Evolutionary conservation across 2,113 vertebrate species (phyloP), one percentile per base, ranked within the genome.

Genomic region (Sinocyclocheilus anophthalmus): DNA sequence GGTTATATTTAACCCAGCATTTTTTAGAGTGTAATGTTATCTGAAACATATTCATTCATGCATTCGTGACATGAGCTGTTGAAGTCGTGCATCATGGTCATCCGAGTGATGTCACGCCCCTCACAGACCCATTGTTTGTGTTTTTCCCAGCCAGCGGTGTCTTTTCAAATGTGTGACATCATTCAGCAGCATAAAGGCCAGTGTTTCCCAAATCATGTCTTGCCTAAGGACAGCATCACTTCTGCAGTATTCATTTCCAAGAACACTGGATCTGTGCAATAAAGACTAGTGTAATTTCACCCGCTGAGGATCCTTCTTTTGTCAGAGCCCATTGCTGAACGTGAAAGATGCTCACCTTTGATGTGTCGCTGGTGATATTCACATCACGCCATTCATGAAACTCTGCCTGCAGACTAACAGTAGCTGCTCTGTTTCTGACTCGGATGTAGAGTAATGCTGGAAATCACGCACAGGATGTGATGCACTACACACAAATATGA

Each of bases 201-300:
- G 87, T 87, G 87, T 90, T 90, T 89, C 90, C 88, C 87, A 91
- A 92, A 93, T 93, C 93, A 93, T 93, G 92, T 94, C 92, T 90
- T 89, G 92, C 93, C 94, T 88, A 67, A 84, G 93, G 93, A 91
- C 87, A 88, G 92, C 91, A 89, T 90, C 90, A 88, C 90, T 92
- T 92, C 93, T 94, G 91, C 92, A 92, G 93, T 93, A 92, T 95
- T 91, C 81, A 92, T 95, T 95, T 93, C 92, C 88, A 89, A 89
- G 90, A 92, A 91, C 94, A 94, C 92, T 92, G 91, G 93, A 94
- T 93, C 93, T 82, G 63, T 69, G 85, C 87, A 90, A 92, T 85
- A 92, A 93, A 90, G 92, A 91, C 91, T 90, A 92, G 92, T 92
- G 92, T 92, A 90, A 91, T 85, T 87, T 88, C 86, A 55, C 86